These are phyloP conservation scores for Musca vetustissima DNA, from an alignment of 1,140 invertebrate species.

Conservation along the genomic window DNA sequence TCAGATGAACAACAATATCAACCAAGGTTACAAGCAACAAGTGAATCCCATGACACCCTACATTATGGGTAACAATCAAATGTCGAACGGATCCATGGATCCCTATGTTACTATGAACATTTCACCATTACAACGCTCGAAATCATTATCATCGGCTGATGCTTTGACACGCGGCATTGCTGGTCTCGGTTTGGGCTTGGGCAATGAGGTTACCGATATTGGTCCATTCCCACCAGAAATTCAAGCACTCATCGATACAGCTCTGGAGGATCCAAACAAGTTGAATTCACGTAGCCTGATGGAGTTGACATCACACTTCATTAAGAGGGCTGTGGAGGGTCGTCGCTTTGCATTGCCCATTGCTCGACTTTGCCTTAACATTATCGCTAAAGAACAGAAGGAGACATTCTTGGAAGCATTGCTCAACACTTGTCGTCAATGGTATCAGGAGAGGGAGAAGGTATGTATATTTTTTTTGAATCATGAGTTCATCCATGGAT, in stretches of 20 bases:
- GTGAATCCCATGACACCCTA: constrained; percentile 31
- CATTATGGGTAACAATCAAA: constrained; percentile 26
- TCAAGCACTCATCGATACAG: constrained; percentile 70
- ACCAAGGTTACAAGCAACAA: constrained; percentile 35
- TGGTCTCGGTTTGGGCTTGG: constrained; percentile 59
- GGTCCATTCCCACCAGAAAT: constrained; percentile 72
- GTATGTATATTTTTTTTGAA: constrained; percentile 31
- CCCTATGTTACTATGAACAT: constrained; percentile 46
- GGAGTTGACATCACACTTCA: constrained; percentile 79
- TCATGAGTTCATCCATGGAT: neutral
- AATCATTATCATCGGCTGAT: constrained; percentile 75
- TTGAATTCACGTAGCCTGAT: constrained; percentile 76
- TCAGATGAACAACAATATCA: constrained; percentile 33
- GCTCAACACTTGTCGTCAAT: constrained; percentile 85
- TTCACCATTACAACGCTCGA: constrained; percentile 67
- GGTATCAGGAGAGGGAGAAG: constrained; percentile 82
- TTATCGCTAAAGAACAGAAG: constrained; percentile 82
- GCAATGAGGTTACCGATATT: constrained; percentile 70
- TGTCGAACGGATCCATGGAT: constrained; percentile 51
- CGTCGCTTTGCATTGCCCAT: constrained; percentile 76
- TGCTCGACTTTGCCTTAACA: constrained; percentile 78
- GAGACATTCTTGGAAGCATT: constrained; percentile 87
- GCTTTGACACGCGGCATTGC: constrained; percentile 65
- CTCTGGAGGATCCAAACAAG: constrained; percentile 77
- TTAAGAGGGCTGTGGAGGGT: constrained; percentile 76